These are phyloP conservation scores for Drosophila saltans DNA, from an alignment of 1,140 invertebrate species.

Conservation along the genomic window DNA sequence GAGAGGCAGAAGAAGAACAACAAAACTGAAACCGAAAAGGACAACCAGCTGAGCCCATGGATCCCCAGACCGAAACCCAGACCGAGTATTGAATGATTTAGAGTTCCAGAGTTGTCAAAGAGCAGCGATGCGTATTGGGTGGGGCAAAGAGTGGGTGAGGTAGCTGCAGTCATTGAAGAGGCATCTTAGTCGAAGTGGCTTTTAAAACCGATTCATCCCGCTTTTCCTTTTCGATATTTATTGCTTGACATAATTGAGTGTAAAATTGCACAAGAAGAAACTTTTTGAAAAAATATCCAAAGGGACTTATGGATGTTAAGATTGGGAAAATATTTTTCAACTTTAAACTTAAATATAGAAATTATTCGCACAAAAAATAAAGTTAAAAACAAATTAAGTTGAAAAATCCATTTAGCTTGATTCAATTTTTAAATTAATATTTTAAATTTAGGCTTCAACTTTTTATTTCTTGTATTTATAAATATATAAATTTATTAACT, in stretches of 20 bases:
- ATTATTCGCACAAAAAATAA: no score
- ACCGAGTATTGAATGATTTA: slow-evolving; percentile 75
- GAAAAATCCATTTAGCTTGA: no score
- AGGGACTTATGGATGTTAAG: neutral
- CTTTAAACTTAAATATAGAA: no score
- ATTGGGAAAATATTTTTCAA: neutral
- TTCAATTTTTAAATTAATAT: no score
- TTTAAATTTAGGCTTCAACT: no score
- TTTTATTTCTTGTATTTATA: no score
- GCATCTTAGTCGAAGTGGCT: slow-evolving; percentile 37
- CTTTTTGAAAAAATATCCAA: slow-evolving; percentile 18
- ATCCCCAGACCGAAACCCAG: slow-evolving; percentile 17
- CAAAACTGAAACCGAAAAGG: slow-evolving; percentile 46
- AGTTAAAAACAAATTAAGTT: no score
- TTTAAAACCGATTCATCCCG: slow-evolving; percentile 77
- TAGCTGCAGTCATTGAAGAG: slow-evolving; percentile 2
- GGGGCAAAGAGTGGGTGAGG: slow-evolving; percentile 2
- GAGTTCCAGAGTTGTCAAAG: slow-evolving; percentile 77
- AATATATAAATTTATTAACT: no score
- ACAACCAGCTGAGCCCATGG: slow-evolving; percentile 54
- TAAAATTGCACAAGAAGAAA: slow-evolving; percentile 53
- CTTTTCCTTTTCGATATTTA: slow-evolving; percentile 59
- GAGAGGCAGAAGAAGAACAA: slow-evolving; percentile 2
- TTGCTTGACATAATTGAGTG: slow-evolving; percentile 75
- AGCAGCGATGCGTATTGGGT: slow-evolving; percentile 71